A percentile compares a stretch with the other conserved stretches of the same genome.
These are phyloP conservation scores for Glyptemys insculpta DNA, from an alignment of 2,797 vertebrate genomes.

Conservation along the genomic window DNA sequence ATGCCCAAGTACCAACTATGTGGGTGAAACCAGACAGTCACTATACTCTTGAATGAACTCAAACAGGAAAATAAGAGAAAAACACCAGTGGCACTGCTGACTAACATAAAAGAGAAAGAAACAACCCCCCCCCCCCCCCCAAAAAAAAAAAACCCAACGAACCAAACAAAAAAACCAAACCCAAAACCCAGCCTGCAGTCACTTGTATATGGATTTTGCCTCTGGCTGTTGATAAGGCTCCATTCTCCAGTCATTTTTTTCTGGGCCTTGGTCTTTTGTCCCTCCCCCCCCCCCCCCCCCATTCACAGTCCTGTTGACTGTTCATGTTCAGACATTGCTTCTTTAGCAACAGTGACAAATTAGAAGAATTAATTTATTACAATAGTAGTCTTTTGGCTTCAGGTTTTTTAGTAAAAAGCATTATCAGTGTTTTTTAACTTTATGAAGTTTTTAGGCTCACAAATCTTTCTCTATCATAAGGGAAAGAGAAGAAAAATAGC, in stretches of 20 bases:
- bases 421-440: not conserved
- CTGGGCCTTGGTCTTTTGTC: accelerated
- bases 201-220: too few species aligned
- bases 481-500: not conserved
- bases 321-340: not conserved
- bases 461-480: accelerated
- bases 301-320: not conserved
- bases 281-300: not conserved
- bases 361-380: not conserved
- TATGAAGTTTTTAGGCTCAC: constrained; percentile 2
- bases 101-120: too few species aligned
- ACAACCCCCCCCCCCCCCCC: accelerated
- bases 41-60: too few species aligned
- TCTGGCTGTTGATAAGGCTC: too few species aligned
- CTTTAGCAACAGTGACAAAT: not conserved
- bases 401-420: not conserved
- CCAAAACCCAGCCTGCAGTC: too few species aligned
- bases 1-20: too few species aligned
- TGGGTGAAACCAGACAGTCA: too few species aligned
- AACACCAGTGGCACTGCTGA: too few species aligned
- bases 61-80: too few species aligned
- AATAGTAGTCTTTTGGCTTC: not conserved
- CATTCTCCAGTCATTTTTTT: not conserved
- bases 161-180: too few species aligned
- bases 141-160: too few species aligned